phyloP scores from a whole-genome alignment of 2,113 vertebrate species.

The Pao palembangensis region DNA sequence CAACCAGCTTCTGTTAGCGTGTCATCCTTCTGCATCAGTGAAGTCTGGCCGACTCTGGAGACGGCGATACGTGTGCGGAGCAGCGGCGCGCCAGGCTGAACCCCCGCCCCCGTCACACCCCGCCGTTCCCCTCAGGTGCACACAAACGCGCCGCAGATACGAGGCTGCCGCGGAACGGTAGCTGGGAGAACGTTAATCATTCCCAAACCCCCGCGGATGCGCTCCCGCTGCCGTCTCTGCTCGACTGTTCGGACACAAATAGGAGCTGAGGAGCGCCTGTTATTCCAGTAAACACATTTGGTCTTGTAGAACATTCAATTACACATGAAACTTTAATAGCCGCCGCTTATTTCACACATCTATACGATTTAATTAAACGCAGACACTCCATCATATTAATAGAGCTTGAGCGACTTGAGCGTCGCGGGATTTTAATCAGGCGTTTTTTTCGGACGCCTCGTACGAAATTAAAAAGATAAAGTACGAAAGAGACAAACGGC shows the following conservation, averaged over 20 bases:
- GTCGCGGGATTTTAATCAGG: slow-evolving; percentile 55
- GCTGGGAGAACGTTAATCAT: too few relatives aligned
- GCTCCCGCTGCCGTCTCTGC: slow-evolving; percentile 1
- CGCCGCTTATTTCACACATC: slow-evolving; percentile 67
- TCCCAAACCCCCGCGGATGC: too few relatives aligned
- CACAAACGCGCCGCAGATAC: slow-evolving; percentile 22
- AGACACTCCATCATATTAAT: slow-evolving; percentile 72
- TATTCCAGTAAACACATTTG: slow-evolving; percentile 69
- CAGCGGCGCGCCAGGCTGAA: slow-evolving; percentile 41
- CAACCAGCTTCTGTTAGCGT: too few relatives aligned
- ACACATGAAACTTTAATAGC: slow-evolving; percentile 76
- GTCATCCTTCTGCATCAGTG: slow-evolving; percentile 3
- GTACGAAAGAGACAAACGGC: not conserved
- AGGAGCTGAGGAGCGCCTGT: slow-evolving; percentile 63
- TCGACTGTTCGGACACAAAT: slow-evolving; percentile 37
- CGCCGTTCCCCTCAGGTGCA: slow-evolving; percentile 55
- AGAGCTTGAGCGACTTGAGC: slow-evolving; percentile 56
- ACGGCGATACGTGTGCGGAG: slow-evolving; percentile 39
- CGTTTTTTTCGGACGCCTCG: slow-evolving; percentile 32
- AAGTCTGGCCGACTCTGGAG: slow-evolving; percentile 32
- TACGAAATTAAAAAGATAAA: slow-evolving; percentile 17
- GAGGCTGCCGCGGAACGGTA: too few relatives aligned
- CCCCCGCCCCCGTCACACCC: slow-evolving; percentile 56
- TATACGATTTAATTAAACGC: slow-evolving; percentile 65
- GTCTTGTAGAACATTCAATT: slow-evolving; percentile 77